Conservation (phyloP, 2,888 invertebrate species). For the Clusia tigrina region DNA sequence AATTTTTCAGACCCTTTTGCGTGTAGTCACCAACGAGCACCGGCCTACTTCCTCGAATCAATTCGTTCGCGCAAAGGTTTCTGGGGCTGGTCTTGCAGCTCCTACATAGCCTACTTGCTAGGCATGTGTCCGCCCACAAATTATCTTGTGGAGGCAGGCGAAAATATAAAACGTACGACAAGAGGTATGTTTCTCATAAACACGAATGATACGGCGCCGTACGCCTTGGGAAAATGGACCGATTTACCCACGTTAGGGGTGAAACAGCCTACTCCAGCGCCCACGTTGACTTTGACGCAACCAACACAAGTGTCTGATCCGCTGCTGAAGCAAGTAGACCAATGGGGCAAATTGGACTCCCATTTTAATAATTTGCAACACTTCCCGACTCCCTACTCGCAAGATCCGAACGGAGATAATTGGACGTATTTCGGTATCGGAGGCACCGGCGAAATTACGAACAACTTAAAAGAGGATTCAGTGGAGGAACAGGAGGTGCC, state of each 20-base stretch:
- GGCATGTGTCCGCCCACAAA: slow-evolving; percentile 69
- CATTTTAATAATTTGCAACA: slow-evolving; percentile 56
- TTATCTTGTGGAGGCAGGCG: slow-evolving; percentile 65
- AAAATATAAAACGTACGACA: slow-evolving; percentile 60
- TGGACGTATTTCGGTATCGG: slow-evolving; percentile 57
- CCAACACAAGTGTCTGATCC: slow-evolving; percentile 48
- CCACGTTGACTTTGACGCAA: slow-evolving; percentile 28
- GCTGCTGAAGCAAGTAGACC: slow-evolving; percentile 55
- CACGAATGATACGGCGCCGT: slow-evolving; percentile 68
- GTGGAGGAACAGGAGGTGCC: slow-evolving; percentile 47
- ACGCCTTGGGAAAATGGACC: slow-evolving; percentile 69
- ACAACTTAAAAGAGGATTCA: slow-evolving; percentile 37
- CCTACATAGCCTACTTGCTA: slow-evolving; percentile 68
- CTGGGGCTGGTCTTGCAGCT: slow-evolving; percentile 73
- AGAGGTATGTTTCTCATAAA: slow-evolving; percentile 68
- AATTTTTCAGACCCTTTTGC: slow-evolving; percentile 68
- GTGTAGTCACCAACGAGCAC: slow-evolving; percentile 72
- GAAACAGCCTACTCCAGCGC: slow-evolving; percentile 35
- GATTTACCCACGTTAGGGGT: slow-evolving; percentile 57
- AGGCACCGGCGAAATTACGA: slow-evolving; percentile 36
- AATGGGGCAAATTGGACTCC: slow-evolving; percentile 60
- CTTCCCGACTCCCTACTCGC: slow-evolving; percentile 42
- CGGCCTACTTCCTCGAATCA: slow-evolving; percentile 72
- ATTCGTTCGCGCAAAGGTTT: slow-evolving; percentile 71
- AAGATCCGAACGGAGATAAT: slow-evolving; percentile 51